These are phyloP conservation scores for Acrossocheilus wenchowensis DNA, from an alignment of 2,797 vertebrate genomes.

Conservation along the genomic window DNA sequence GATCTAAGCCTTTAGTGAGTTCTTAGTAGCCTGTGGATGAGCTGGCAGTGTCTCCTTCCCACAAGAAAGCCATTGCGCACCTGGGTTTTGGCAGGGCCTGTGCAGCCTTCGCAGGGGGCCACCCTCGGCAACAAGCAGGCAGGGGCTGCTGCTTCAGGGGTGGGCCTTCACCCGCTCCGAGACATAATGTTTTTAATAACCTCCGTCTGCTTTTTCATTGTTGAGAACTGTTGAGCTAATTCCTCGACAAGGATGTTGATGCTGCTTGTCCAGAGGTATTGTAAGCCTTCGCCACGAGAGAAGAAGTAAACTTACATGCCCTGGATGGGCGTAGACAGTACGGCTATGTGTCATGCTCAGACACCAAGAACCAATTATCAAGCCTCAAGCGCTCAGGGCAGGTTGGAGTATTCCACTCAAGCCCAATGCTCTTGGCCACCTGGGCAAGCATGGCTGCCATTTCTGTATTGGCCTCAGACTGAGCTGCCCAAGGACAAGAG, in stretches of 20 bases:
- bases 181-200: background rate
- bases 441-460: background rate
- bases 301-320: background rate
- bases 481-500: background rate
- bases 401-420: background rate
- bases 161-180: too few relatives aligned
- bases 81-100: too few relatives aligned
- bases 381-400: background rate
- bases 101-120: too few relatives aligned
- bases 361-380: background rate
- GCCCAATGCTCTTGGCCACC: background rate
- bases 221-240: background rate
- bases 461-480: background rate
- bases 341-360: background rate
- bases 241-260: background rate
- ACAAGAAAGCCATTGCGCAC: too few relatives aligned
- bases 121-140: too few relatives aligned
- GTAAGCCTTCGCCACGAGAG: background rate
- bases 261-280: background rate
- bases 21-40: background rate
- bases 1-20: background rate
- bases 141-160: too few relatives aligned
- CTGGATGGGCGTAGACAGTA: background rate
- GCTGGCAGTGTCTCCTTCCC: background rate
- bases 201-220: background rate